These are phyloP conservation scores for Galemys pyrenaicus DNA, from an alignment of 2,113 vertebrate genomes.

Conservation along the genomic window DNA sequence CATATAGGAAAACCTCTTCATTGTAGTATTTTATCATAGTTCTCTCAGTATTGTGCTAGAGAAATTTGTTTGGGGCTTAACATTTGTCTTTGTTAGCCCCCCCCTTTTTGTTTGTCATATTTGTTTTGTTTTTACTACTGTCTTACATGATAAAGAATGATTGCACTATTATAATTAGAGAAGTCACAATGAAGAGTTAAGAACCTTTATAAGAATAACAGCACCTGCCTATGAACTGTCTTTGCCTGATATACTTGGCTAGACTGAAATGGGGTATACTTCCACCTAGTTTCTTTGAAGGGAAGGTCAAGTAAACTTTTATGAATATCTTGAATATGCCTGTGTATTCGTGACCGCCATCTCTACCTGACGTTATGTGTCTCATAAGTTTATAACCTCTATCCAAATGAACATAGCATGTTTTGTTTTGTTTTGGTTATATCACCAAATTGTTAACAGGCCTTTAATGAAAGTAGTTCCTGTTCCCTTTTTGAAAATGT, in stretches of 20 bases:
- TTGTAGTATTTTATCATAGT: background rate
- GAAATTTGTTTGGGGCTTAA: background rate
- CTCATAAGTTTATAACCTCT: background rate
- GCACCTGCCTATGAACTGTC: background rate
- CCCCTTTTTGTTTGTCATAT: background rate
- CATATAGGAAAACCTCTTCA: background rate
- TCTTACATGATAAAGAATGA: background rate
- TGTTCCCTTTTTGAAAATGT: background rate
- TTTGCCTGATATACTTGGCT: background rate
- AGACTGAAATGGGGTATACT: background rate
- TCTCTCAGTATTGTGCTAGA: background rate
- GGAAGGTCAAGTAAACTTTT: background rate
- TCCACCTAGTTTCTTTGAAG: background rate
- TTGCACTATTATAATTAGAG: background rate
- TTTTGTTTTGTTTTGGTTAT: background rate
- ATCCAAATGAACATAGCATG: background rate
- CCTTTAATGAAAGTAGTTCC: slow-evolving; percentile 21
- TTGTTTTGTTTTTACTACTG: background rate
- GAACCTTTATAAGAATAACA: background rate
- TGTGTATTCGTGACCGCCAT: background rate
- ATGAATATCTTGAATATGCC: background rate
- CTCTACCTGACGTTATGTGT: background rate
- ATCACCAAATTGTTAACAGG: background rate
- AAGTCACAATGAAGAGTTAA: background rate
- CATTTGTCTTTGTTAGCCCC: background rate